A percentile compares a stretch with the other conserved stretches of the same genome.
Conservation (phyloP, 2,797 vertebrate species). For the Cyprinella venusta region DNA sequence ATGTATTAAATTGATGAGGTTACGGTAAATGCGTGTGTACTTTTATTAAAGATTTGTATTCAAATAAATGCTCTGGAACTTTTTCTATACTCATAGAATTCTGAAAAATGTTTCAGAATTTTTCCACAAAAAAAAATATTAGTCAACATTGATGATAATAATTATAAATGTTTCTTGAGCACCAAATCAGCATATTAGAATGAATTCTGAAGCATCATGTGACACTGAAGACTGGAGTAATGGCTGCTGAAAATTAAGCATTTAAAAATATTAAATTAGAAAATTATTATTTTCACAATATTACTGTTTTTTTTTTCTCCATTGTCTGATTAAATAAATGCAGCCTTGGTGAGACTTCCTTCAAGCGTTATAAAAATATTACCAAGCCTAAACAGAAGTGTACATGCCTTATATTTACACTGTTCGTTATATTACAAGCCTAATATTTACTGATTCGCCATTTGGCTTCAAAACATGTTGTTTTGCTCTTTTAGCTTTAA, state of each 20-base stretch:
- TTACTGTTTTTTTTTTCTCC: neutral
- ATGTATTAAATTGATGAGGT: neutral
- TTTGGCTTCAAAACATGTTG: neutral
- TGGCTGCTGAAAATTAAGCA: too few relatives aligned
- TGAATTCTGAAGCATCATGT: neutral
- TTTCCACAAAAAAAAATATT: neutral
- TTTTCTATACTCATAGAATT: neutral
- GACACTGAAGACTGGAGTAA: neutral
- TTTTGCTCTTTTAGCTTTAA: neutral
- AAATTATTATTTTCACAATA: neutral
- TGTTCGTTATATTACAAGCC: neutral
- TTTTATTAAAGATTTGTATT: neutral
- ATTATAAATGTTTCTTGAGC: neutral
- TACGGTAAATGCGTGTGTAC: neutral
- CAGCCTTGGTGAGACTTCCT: neutral
- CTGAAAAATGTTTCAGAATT: neutral
- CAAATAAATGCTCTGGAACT: neutral
- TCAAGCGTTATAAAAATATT: constrained; percentile 2
- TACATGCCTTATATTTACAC: neutral
- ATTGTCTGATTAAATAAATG: neutral
- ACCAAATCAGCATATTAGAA: neutral
- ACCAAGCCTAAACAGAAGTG: neutral
- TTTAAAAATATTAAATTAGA: neutral
- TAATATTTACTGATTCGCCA: neutral
- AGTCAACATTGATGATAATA: neutral